Conservation (phyloP, 2,797 vertebrate species). For the Leucoraja ocellata region DNA sequence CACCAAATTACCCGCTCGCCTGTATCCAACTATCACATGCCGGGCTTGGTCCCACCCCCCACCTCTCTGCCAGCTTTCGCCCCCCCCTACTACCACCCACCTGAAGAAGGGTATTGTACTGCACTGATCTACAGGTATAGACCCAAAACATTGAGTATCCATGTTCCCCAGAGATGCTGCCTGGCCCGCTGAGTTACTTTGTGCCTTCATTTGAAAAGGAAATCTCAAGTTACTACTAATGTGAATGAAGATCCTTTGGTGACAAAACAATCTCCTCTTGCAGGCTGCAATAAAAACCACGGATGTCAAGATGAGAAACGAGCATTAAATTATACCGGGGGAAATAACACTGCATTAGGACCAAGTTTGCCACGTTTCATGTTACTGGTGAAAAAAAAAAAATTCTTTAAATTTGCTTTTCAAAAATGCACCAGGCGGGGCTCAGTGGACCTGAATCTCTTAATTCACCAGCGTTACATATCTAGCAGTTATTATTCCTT, state of each 20-base stretch:
- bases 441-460: neutral
- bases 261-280: neutral
- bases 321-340: neutral
- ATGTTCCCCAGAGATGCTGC: no score
- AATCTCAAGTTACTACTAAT: neutral
- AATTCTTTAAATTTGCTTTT: neutral
- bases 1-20: no score
- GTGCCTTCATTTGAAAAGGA: neutral
- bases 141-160: no score
- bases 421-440: neutral
- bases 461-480: neutral
- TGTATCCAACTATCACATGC: no score
- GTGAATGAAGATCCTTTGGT: constrained; percentile 1
- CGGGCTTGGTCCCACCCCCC: no score
- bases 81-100: no score
- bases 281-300: neutral
- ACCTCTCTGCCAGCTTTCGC: no score
- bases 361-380: neutral
- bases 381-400: no score
- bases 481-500: neutral
- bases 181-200: no score
- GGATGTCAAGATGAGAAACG: neutral
- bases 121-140: no score
- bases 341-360: no score
- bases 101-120: no score